Evolutionary conservation across 2,888 invertebrate genomes (phyloP).

Genomic region (Monochamus alternatus): DNA sequence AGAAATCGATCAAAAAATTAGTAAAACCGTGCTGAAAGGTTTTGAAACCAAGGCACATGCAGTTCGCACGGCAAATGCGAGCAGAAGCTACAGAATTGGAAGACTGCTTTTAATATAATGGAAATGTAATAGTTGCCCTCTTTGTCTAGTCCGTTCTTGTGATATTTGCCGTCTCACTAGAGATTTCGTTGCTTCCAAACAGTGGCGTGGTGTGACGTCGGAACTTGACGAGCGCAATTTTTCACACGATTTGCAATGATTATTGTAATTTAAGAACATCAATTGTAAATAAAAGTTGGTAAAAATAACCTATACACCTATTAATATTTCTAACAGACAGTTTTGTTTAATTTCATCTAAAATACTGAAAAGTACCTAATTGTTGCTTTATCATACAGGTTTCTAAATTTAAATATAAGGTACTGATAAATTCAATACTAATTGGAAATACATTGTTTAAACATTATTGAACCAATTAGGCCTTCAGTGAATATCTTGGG

Average conservation of each 20-base stretch:
- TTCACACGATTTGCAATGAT: neutral
- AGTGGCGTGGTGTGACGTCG: conserved; percentile 32
- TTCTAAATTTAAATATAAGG: too few relatives aligned
- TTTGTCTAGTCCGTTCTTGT: conserved; percentile 39
- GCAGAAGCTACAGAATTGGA: conserved; percentile 41
- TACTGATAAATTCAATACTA: too few relatives aligned
- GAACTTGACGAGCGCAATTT: neutral
- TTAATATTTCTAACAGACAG: too few relatives aligned
- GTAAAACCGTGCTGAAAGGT: conserved; percentile 26
- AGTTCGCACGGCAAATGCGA: conserved; percentile 43
- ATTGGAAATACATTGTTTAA: too few relatives aligned
- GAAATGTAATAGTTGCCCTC: conserved; percentile 22
- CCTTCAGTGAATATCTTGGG: too few relatives aligned
- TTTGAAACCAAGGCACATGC: conserved; percentile 44
- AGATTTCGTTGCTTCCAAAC: neutral
- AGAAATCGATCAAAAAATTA: conserved; percentile 40
- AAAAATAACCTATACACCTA: too few relatives aligned
- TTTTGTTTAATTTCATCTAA: too few relatives aligned
- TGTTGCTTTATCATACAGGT: too few relatives aligned
- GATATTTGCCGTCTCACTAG: neutral
- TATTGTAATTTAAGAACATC: too few relatives aligned
- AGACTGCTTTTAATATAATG: conserved; percentile 40
- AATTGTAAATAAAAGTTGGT: too few relatives aligned
- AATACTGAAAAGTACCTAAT: too few relatives aligned
- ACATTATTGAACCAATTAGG: too few relatives aligned